Conservation (phyloP, 2,888 invertebrate genomes). For the Zonitis immaculata region DNA sequence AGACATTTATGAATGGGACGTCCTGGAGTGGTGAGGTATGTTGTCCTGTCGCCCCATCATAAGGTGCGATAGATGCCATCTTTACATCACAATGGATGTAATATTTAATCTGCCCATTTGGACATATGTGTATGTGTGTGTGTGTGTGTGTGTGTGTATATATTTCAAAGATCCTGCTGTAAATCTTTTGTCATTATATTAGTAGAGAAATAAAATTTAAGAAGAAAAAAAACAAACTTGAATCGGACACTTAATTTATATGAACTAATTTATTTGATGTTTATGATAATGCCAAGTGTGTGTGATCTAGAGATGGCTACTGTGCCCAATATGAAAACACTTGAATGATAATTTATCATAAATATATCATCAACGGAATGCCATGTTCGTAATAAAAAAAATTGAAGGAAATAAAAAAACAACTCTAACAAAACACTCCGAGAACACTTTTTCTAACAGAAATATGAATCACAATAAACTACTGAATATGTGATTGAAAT, state of each 20-base stretch:
- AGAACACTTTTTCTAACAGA: too few species aligned
- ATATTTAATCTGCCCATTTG: constrained; percentile 43
- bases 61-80: constrained; percentile 42
- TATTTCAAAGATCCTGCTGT: constrained; percentile 30
- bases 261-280: constrained; percentile 47
- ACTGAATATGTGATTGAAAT: too few species aligned
- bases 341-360: constrained; percentile 36
- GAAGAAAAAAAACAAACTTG: constrained; percentile 18
- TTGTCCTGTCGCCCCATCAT: constrained; percentile 29
- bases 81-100: constrained; percentile 46
- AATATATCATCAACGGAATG: too few species aligned
- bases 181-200: constrained; percentile 45
- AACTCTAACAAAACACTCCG: too few species aligned
- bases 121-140: constrained; percentile 29
- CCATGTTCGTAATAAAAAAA: too few species aligned
- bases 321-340: constrained; percentile 25
- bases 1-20: constrained; percentile 46
- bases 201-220: too few species aligned
- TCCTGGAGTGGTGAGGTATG: constrained; percentile 43
- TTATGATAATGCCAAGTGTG: constrained; percentile 44
- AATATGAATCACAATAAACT: too few species aligned
- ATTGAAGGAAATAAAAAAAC: too few species aligned
- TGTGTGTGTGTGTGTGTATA: constrained; percentile 25
- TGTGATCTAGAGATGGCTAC: constrained; percentile 35
- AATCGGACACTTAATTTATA: constrained; percentile 46